These are phyloP conservation scores for Philopotamus ludificatus DNA, from an alignment of 1,140 invertebrate species.

Conservation along the genomic window DNA sequence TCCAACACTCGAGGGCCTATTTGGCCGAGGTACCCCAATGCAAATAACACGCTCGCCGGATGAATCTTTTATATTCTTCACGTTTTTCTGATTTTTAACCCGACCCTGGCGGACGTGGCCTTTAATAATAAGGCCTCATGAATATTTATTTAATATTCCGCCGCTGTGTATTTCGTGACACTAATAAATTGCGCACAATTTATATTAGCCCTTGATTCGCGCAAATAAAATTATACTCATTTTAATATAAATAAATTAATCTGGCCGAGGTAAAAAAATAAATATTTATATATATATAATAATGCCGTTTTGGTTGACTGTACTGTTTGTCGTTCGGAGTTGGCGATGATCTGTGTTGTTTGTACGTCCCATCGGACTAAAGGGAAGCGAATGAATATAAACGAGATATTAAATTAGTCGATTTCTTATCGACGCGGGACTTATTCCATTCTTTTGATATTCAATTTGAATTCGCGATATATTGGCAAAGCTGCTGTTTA, in stretches of 20 bases:
- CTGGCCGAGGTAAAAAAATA: not conserved
- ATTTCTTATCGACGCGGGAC: no score
- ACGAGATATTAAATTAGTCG: not conserved
- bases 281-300: not conserved
- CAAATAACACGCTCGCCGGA: not conserved
- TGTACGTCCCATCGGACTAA: not conserved
- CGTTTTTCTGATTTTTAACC: slow-evolving; percentile 23
- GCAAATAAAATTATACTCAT: no score
- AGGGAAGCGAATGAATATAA: not conserved
- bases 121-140: slow-evolving; percentile 22
- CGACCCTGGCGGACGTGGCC: slow-evolving; percentile 1
- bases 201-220: no score
- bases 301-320: not conserved
- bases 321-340: not conserved
- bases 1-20: not conserved
- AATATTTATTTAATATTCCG: slow-evolving; percentile 18
- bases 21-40: not conserved
- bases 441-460: no score
- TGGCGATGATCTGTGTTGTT: not conserved
- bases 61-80: not conserved
- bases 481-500: no score
- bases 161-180: not conserved
- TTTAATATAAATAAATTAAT: no score
- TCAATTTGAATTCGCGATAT: no score
- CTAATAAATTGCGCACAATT: no score